Conservation (phyloP, 2,888 invertebrate species). For the Marasmarcha lunaedactyla region DNA sequence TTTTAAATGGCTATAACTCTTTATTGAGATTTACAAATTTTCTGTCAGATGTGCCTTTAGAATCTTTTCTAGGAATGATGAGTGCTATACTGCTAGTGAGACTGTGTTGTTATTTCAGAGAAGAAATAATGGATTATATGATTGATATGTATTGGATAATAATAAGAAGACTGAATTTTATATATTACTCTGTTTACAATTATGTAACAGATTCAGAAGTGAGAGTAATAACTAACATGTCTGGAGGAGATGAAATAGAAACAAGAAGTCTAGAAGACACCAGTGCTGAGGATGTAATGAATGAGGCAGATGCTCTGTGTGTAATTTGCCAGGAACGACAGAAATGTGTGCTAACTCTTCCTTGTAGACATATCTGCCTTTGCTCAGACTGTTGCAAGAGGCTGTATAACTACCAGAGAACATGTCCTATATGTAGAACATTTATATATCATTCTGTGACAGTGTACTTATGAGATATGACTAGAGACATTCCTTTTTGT, state of each 20-base stretch:
- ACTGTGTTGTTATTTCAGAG: constrained; percentile 40
- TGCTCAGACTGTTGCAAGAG: constrained; percentile 61
- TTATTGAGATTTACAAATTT: constrained; percentile 50
- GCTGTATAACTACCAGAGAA: constrained; percentile 58
- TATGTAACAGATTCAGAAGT: constrained; percentile 51
- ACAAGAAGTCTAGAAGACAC: constrained; percentile 22
- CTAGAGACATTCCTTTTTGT: constrained; percentile 3
- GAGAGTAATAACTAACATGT: constrained; percentile 40
- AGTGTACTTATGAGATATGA: constrained; percentile 49
- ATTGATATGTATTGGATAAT: constrained; percentile 38
- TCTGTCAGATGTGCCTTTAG: constrained; percentile 57
- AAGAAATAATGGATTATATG: constrained; percentile 27
- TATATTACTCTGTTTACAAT: constrained; percentile 44
- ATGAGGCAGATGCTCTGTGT: constrained; percentile 49
- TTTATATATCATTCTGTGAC: constrained; percentile 67
- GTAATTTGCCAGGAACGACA: constrained; percentile 67
- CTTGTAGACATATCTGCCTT: constrained; percentile 68
- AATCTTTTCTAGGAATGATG: constrained; percentile 52
- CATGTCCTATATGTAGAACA: constrained; percentile 67
- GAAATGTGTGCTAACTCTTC: constrained; percentile 66
- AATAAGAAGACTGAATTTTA: constrained; percentile 40
- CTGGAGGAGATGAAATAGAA: constrained; percentile 30
- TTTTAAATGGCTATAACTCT: constrained; percentile 38
- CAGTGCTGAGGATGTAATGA: constrained; percentile 22
- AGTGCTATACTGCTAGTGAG: constrained; percentile 43